Evolutionary conservation across 2,113 vertebrate species (phyloP).

Genomic region (Notiomystis cincta): DNA sequence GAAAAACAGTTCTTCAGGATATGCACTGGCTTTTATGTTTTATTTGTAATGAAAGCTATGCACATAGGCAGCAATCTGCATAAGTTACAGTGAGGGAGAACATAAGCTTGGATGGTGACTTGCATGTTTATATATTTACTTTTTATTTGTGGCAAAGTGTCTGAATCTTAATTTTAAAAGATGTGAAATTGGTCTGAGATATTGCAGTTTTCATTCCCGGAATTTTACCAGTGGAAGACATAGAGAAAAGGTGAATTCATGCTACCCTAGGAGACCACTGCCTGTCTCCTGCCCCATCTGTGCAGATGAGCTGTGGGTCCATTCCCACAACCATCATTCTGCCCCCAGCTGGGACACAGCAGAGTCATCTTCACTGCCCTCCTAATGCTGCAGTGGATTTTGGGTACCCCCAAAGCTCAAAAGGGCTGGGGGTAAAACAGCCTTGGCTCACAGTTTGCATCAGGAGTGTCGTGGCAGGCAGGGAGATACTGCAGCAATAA

Average conservation of each 20-base stretch:
- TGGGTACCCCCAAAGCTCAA: background rate
- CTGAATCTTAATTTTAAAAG: background rate
- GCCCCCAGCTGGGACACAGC: background rate
- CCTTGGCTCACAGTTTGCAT: background rate
- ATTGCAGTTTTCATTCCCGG: background rate
- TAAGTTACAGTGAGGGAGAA: constrained; percentile 44
- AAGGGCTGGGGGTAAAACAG: background rate
- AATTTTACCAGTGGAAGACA: background rate
- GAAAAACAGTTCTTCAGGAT: constrained; percentile 39
- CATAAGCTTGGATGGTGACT: constrained; percentile 12
- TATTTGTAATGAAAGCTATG: constrained; percentile 58
- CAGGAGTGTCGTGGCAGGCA: too few species aligned
- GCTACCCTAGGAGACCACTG: background rate
- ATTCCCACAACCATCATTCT: rapidly evolving
- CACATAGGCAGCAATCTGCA: constrained; percentile 34
- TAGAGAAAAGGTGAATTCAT: background rate
- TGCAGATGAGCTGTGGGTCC: background rate
- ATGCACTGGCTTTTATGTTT: constrained; percentile 5
- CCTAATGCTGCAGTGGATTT: background rate
- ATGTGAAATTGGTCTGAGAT: background rate
- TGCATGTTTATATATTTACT: constrained; percentile 41
- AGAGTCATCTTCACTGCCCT: background rate
- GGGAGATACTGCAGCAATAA: background rate
- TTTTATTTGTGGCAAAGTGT: constrained; percentile 10
- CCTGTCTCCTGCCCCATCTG: background rate